Evolutionary conservation across 2,888 invertebrate species (phyloP).

Genomic region (Sthenelais limicola): DNA sequence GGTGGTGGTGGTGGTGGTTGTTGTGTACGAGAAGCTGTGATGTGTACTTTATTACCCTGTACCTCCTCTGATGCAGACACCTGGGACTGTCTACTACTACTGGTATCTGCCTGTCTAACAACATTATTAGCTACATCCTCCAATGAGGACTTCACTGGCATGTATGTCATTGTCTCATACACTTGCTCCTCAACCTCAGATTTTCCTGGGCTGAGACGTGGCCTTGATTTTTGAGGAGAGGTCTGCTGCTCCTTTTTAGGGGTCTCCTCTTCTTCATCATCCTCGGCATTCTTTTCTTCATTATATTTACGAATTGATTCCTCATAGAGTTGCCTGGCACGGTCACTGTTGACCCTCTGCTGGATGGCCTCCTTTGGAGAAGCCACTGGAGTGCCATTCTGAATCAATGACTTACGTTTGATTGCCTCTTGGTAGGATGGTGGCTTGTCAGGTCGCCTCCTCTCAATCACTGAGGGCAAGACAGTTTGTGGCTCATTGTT

Average conservation of each 20-base stretch:
- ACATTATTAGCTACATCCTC: background rate
- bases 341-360: slow-evolving; percentile 60
- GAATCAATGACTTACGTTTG: slow-evolving; percentile 58
- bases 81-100: background rate
- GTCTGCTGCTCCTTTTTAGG: background rate
- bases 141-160: slow-evolving; percentile 1
- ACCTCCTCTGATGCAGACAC: background rate
- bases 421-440: slow-evolving; percentile 66
- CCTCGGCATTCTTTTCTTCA: background rate
- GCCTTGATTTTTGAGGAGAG: no score
- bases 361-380: slow-evolving; percentile 40
- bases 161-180: slow-evolving; percentile 32
- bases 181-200: slow-evolving; percentile 10
- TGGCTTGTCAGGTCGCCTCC: slow-evolving; percentile 59
- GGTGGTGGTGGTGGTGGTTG: no score
- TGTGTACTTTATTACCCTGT: background rate
- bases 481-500: background rate
- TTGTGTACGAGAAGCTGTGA: no score
- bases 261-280: background rate
- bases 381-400: slow-evolving; percentile 5
- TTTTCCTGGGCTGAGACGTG: background rate
- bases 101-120: background rate
- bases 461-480: background rate
- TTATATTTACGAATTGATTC: slow-evolving; percentile 56
- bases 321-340: slow-evolving; percentile 64